A percentile compares a stretch with the other conserved stretches of the same genome.
These are phyloP conservation scores for Apis laboriosa DNA, from an alignment of 1,140 invertebrate species.

Conservation along the genomic window DNA sequence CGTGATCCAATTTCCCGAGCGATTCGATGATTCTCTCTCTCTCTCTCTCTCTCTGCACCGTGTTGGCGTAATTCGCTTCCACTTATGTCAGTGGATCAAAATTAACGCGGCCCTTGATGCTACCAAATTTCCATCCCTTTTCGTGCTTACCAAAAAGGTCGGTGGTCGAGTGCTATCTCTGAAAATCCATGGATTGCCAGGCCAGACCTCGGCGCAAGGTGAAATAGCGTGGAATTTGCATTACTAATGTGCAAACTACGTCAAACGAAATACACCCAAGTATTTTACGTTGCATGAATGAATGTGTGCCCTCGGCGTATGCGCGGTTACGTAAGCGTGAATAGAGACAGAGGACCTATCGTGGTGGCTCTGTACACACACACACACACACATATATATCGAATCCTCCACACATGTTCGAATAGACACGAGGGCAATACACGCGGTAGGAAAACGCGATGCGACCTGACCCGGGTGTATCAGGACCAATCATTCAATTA, in stretches of 20 bases:
- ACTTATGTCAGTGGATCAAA: constrained; percentile 52
- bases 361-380: background rate
- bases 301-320: background rate
- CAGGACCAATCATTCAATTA: constrained; percentile 78
- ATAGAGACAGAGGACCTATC: background rate
- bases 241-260: constrained; percentile 65
- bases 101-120: constrained; percentile 58
- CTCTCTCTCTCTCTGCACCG: background rate
- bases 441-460: constrained; percentile 56
- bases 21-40: constrained; percentile 23
- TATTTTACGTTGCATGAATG: constrained; percentile 55
- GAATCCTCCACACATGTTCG: background rate
- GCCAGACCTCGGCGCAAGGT: constrained; percentile 19
- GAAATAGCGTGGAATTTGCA: constrained; percentile 57
- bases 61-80: constrained; percentile 35
- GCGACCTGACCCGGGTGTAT: constrained; percentile 60
- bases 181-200: constrained; percentile 48
- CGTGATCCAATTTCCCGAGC: constrained; percentile 5
- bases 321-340: background rate
- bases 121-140: constrained; percentile 63
- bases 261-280: constrained; percentile 65
- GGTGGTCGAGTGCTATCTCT: constrained; percentile 53
- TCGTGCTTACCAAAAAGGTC: constrained; percentile 43
- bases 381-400: too few species aligned
- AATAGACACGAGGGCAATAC: constrained; percentile 1